Base-by-base conservation (phyloP, 1,140 invertebrate genomes). In the Lordiphosa mommai region DNA sequence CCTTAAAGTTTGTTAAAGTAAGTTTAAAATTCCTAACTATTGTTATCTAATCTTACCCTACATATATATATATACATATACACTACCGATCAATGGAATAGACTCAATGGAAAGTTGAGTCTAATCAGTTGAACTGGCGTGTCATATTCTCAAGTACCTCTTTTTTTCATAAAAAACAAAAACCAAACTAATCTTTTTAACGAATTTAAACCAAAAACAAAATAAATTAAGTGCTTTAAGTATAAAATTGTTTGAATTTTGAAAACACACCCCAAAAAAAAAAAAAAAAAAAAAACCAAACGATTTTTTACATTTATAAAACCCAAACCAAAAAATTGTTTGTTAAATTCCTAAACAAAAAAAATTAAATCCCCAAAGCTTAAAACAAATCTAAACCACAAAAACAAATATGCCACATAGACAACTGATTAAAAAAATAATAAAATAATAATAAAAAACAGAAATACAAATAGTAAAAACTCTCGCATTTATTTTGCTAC, bases 231-330 rank as follows among this genome's bases (percentile, higher is more conserved):
- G 69, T 72, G 69, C 60, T 72, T 72, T 63, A 69, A 60, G 61
- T 76, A 76, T 67, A 68, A 37, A 60, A 85, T 85, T 85, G 68
- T 77, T 84, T 85, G 50, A 76, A 71, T 64, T 82, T 72, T 50
- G 49, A 64, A 41, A 23, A 23, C n/a, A 23, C 20, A 23, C 20
- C 4, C 20, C 16, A 1, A 61, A 68, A 59, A 55, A 10, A 60
- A 55, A 37, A 16, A 34, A 53, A 67, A 20, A 33, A 53, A 71
- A 43, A 30, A 73, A 37, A 14, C 43, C 13, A 33, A 53, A 67
- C 57, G 40, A 77, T 85, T 84, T 84, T 84, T 85, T 84, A 84
- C 72, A 84, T 84, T 84, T 84, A 85, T 84, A 84, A 67, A 76
- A 72, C 59, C 60, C 13, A 48, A 44, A 41, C 4, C 38, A 1